These are phyloP conservation scores for Centropristis striata DNA, from an alignment of 2,113 vertebrate species.

Conservation along the genomic window DNA sequence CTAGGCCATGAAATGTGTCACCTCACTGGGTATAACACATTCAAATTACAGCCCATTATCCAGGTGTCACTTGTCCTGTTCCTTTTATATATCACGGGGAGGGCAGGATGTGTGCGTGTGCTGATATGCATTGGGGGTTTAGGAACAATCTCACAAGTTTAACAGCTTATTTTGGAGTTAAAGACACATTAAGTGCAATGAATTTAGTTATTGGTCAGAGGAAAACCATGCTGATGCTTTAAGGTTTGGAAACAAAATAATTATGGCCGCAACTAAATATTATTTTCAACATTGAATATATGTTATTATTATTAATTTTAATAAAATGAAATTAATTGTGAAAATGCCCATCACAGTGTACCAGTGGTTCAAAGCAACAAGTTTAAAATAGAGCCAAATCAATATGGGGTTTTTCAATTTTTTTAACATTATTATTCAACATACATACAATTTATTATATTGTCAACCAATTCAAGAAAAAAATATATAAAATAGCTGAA, in stretches of 20 bases:
- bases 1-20: conserved; percentile 79
- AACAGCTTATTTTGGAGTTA: conserved; percentile 4
- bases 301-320: too few relatives aligned
- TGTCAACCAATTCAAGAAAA: too few relatives aligned
- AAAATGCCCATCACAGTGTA: neutral
- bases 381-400: too few relatives aligned
- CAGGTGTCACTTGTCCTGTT: conserved; percentile 86
- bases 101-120: conserved; percentile 68
- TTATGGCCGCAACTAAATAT: neutral
- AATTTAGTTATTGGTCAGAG: neutral
- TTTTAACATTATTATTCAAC: too few relatives aligned
- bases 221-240: neutral
- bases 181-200: neutral
- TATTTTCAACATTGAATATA: neutral
- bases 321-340: neutral
- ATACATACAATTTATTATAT: too few relatives aligned
- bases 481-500: too few relatives aligned
- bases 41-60: conserved; percentile 90
- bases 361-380: too few relatives aligned
- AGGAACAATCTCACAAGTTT: conserved; percentile 4
- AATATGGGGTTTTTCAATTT: too few relatives aligned
- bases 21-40: conserved; percentile 86
- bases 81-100: conserved; percentile 78
- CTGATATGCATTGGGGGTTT: neutral
- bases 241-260: neutral